phyloP scores from a whole-genome alignment of 2,113 vertebrate species.

The Vicugna pacos region DNA sequence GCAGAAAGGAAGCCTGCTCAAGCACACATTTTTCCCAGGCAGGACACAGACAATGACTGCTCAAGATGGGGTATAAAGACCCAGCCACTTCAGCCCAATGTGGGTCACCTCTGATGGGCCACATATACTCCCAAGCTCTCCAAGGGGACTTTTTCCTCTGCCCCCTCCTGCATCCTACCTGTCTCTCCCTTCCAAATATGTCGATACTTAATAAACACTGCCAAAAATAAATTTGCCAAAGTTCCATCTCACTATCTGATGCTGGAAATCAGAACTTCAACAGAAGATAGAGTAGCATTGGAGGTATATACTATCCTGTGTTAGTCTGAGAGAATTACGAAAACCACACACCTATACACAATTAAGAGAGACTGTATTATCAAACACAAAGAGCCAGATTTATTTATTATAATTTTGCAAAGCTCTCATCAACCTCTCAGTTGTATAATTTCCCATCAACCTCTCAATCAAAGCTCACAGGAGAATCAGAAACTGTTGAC shows the following conservation, averaged over 20 bases:
- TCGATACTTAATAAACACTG: not conserved
- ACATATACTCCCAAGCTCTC: not conserved
- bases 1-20: not conserved
- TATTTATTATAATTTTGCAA: not conserved
- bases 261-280: not conserved
- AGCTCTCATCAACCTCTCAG: not conserved
- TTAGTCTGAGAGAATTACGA: not conserved
- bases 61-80: not conserved
- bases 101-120: not conserved
- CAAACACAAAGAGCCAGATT: not conserved
- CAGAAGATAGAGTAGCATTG: not conserved
- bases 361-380: not conserved
- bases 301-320: not conserved
- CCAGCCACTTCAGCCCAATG: not conserved
- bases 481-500: not conserved
- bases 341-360: not conserved
- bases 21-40: not conserved
- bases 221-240: not conserved
- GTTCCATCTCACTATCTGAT: not conserved
- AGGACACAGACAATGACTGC: not conserved
- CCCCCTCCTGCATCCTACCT: not conserved
- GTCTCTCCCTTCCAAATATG: not conserved
- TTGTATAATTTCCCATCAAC: not conserved
- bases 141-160: not conserved
- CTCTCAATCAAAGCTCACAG: not conserved